Evolutionary conservation across 2,888 invertebrate genomes (phyloP).

Genomic region (Cheilosia scutellata): DNA sequence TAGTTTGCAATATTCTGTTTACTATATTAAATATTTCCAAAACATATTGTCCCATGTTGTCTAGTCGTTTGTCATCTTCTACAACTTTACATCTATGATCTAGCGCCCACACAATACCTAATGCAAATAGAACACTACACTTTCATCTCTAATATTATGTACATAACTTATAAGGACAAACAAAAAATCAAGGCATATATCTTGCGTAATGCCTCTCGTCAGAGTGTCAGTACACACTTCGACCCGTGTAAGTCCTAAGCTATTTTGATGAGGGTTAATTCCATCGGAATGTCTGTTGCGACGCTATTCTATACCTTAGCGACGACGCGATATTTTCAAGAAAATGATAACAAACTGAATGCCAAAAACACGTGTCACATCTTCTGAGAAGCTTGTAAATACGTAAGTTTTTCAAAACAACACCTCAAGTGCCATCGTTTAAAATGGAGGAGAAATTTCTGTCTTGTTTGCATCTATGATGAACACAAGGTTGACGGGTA

Average conservation of each 20-base stretch:
- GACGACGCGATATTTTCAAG: background rate
- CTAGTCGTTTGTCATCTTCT: background rate
- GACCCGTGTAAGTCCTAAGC: constrained; percentile 28
- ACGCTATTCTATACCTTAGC: background rate
- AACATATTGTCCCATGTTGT: too few relatives aligned
- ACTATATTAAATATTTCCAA: too few relatives aligned
- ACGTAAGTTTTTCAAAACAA: background rate
- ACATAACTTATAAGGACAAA: background rate
- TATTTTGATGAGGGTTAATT: constrained; percentile 41
- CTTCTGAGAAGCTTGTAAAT: constrained; percentile 7
- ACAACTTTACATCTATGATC: background rate
- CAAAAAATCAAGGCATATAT: constrained; percentile 12
- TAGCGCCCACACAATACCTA: background rate
- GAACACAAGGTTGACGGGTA: constrained; percentile 5
- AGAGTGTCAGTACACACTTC: background rate
- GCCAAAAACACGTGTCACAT: constrained; percentile 34
- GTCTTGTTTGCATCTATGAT: constrained; percentile 5
- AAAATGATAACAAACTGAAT: constrained; percentile 6
- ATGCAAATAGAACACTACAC: background rate
- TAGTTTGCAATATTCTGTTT: too few relatives aligned
- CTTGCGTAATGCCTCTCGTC: constrained; percentile 23
- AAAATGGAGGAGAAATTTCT: constrained; percentile 6
- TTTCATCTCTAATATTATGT: background rate
- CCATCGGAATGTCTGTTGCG: background rate
- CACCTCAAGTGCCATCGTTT: constrained; percentile 9